phyloP scores from a whole-genome alignment of 2,797 vertebrate species.

The Morus bassanus region DNA sequence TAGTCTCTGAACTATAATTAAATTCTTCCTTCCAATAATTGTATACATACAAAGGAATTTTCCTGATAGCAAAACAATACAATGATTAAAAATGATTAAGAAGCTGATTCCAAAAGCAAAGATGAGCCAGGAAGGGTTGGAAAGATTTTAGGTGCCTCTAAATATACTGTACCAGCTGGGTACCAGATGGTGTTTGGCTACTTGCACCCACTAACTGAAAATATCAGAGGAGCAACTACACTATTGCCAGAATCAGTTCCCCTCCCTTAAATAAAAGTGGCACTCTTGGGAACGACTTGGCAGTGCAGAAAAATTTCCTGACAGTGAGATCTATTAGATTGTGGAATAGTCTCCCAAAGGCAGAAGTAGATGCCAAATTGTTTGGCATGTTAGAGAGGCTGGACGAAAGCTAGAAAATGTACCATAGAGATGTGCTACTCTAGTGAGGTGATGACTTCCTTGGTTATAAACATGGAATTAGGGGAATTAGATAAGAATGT shows the following conservation, averaged over 20 bases:
- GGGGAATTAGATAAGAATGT: neutral
- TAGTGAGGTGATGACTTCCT: neutral
- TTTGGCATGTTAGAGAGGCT: slow-evolving; percentile 19
- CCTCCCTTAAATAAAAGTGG: slow-evolving; percentile 69
- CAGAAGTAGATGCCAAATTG: slow-evolving; percentile 53
- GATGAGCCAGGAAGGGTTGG: slow-evolving; percentile 62
- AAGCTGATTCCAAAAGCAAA: slow-evolving; percentile 65
- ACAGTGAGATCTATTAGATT: slow-evolving; percentile 68
- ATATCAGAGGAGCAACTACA: slow-evolving; percentile 46
- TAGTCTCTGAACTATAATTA: slow-evolving; percentile 72
- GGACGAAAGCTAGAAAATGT: slow-evolving; percentile 8
- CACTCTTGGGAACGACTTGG: slow-evolving; percentile 57
- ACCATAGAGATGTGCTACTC: neutral
- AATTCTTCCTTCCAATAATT: slow-evolving; percentile 73
- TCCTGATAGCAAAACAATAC: slow-evolving; percentile 71
- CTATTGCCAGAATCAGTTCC: slow-evolving; percentile 61
- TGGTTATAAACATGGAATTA: neutral
- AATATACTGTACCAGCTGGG: slow-evolving; percentile 70
- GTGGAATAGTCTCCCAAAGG: slow-evolving; percentile 53
- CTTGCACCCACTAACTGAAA: slow-evolving; percentile 68
- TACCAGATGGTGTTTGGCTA: slow-evolving; percentile 74
- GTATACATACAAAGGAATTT: slow-evolving; percentile 70
- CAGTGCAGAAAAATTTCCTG: slow-evolving; percentile 54
- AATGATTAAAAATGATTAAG: slow-evolving; percentile 74
- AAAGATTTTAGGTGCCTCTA: slow-evolving; percentile 64